These are phyloP conservation scores for Ariopsis seemanni DNA, from an alignment of 2,113 vertebrate genomes.

Conservation along the genomic window DNA sequence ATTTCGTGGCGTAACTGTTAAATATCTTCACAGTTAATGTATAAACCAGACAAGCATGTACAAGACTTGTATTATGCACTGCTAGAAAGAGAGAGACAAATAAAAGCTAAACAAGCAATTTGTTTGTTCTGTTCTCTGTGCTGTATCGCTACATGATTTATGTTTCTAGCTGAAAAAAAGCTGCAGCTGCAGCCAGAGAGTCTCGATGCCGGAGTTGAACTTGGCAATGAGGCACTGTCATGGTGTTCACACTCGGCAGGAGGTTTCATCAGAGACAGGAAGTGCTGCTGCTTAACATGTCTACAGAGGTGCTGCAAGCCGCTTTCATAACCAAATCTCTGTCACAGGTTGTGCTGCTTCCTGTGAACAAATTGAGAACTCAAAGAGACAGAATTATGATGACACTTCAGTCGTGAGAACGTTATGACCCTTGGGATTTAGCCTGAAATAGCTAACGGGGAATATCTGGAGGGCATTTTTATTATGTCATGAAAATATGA, in stretches of 20 bases:
- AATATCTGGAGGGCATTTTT: constrained; percentile 40
- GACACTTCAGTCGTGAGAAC: constrained; percentile 1
- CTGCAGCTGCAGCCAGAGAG: constrained; percentile 5
- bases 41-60: constrained; percentile 1
- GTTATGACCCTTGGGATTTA: constrained; percentile 15
- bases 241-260: neutral
- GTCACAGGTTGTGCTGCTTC: constrained; percentile 29
- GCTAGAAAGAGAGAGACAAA: constrained; percentile 4
- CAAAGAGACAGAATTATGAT: constrained; percentile 22
- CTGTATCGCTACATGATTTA: constrained; percentile 38
- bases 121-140: constrained; percentile 38
- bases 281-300: neutral
- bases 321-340: constrained; percentile 10
- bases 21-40: neutral
- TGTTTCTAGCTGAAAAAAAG: constrained; percentile 21
- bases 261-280: constrained; percentile 31
- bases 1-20: no score
- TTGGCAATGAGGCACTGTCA: neutral
- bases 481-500: constrained; percentile 25
- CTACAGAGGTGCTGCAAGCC: constrained; percentile 7
- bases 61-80: neutral
- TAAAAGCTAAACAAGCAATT: constrained; percentile 40
- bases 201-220: constrained; percentile 9
- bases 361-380: constrained; percentile 37
- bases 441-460: constrained; percentile 17